phyloP scores from a whole-genome alignment of 2,113 vertebrate species.

The Odocoileus hemionus region DNA sequence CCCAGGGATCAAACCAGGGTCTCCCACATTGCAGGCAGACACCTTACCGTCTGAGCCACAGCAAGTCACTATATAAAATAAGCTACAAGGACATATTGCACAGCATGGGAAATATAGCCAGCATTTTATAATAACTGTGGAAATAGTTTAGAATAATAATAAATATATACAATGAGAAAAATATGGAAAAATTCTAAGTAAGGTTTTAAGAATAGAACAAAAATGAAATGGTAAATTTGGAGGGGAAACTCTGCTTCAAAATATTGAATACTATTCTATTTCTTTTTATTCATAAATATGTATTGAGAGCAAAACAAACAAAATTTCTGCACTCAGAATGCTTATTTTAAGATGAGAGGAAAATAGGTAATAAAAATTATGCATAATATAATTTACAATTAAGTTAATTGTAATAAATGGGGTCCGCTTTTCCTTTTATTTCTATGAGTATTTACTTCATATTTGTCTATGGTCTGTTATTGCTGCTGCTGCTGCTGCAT shows the following conservation, averaged over 20 bases:
- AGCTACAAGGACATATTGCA: not conserved
- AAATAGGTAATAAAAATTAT: not conserved
- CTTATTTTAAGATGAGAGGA: not conserved
- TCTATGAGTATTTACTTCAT: not conserved
- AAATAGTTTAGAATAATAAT: not conserved
- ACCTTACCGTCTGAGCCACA: no score
- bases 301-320: not conserved
- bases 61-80: not conserved
- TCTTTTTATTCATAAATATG: not conserved
- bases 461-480: not conserved
- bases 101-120: not conserved
- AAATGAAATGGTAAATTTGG: not conserved
- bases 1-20: no score
- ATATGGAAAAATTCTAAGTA: not conserved
- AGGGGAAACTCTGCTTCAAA: not conserved
- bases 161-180: not conserved
- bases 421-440: not conserved
- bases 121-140: not conserved
- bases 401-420: not conserved
- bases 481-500: not conserved
- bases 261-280: not conserved
- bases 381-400: not conserved
- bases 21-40: no score
- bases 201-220: not conserved
- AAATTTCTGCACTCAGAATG: not conserved